Evolutionary conservation across 2,797 vertebrate genomes (phyloP).

Genomic region (Sebastes vulpes): DNA sequence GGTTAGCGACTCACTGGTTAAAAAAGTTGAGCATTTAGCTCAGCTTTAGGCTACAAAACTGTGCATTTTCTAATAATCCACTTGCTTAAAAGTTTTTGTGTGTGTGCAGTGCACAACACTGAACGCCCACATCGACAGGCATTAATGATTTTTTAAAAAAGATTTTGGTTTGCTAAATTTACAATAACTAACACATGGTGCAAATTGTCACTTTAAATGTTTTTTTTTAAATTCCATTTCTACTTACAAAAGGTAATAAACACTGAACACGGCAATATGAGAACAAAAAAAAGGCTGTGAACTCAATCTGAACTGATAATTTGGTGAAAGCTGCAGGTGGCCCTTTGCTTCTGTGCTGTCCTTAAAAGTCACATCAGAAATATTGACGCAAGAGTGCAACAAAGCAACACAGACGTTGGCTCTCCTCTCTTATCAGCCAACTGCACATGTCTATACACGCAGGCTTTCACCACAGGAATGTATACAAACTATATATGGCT

Average conservation of each 20-base stretch:
- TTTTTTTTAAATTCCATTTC: not conserved
- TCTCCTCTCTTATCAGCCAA: constrained; percentile 57
- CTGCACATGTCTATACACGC: constrained; percentile 57
- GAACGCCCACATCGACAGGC: not conserved
- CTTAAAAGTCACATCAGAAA: constrained; percentile 18
- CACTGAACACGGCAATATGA: not conserved
- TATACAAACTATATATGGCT: constrained; percentile 29
- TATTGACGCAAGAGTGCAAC: constrained; percentile 15
- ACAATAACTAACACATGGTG: not conserved
- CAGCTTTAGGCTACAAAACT: too few relatives aligned
- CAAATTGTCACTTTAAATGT: not conserved
- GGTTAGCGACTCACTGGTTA: not conserved
- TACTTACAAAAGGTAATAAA: not conserved
- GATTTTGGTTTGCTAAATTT: not conserved
- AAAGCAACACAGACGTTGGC: constrained; percentile 32
- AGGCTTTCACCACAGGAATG: constrained; percentile 57
- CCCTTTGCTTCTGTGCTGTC: not conserved
- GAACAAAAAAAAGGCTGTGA: not conserved
- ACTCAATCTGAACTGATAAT: not conserved
- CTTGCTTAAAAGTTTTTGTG: not conserved
- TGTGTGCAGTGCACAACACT: not conserved
- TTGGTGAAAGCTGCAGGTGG: not conserved
- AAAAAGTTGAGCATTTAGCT: not conserved
- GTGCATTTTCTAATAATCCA: not conserved
- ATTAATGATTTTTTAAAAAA: not conserved